phyloP scores from a whole-genome alignment of 2,888 invertebrate species.

The Charanyca ferruginea region DNA sequence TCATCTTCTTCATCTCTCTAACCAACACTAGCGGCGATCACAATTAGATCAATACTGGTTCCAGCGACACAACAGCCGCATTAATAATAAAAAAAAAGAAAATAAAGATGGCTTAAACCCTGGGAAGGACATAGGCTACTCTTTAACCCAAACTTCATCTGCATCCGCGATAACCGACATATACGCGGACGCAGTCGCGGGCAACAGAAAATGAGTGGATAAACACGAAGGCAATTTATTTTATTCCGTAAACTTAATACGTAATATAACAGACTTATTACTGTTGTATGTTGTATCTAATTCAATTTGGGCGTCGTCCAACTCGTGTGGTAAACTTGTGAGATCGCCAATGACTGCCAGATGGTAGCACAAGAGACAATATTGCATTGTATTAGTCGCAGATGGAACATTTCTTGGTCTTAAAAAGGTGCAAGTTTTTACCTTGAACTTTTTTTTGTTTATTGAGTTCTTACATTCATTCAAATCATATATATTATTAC shows the following conservation, averaged over 20 bases:
- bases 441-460: not conserved
- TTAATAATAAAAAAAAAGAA: too few relatives aligned
- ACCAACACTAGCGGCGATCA: too few relatives aligned
- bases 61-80: too few relatives aligned
- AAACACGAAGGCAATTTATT: not conserved
- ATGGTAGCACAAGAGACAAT: constrained; percentile 40
- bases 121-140: too few relatives aligned
- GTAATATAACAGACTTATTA: constrained; percentile 8
- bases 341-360: constrained; percentile 29
- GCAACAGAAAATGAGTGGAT: too few relatives aligned
- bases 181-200: too few relatives aligned
- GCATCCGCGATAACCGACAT: too few relatives aligned
- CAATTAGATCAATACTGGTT: too few relatives aligned
- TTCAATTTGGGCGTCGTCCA: constrained; percentile 49
- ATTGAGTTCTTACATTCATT: not conserved
- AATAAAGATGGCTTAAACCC: too few relatives aligned
- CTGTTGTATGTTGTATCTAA: constrained; percentile 20
- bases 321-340: constrained; percentile 26
- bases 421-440: not conserved
- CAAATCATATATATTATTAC: too few relatives aligned
- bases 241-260: not conserved
- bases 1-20: too few relatives aligned
- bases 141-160: too few relatives aligned
- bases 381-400: constrained; percentile 39
- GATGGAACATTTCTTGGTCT: constrained; percentile 15